Evolutionary conservation across 2,113 vertebrate species (phyloP).

Genomic region (Myrmecophaga tridactyla): DNA sequence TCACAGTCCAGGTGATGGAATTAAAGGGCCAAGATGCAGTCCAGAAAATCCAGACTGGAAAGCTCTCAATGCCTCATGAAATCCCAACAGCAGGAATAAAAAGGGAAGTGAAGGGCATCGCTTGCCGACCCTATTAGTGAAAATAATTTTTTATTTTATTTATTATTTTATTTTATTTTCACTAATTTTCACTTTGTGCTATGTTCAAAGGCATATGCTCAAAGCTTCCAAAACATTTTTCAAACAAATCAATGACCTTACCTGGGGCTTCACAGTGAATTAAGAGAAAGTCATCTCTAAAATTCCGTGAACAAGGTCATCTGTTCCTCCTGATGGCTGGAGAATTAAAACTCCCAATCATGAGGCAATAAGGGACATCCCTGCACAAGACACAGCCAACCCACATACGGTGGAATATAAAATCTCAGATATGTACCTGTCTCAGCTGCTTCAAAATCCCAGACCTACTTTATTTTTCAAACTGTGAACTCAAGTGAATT

Average conservation of each 20-base stretch:
- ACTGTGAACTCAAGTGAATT: neutral
- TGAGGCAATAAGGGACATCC: neutral
- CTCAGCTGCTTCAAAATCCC: neutral
- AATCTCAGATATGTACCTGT: neutral
- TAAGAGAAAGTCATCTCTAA: neutral
- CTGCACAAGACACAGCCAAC: neutral
- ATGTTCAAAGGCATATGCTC: too few relatives aligned
- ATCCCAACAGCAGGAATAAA: neutral
- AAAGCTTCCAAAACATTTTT: neutral
- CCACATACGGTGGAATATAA: neutral
- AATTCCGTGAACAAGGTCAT: neutral
- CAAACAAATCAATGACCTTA: too few relatives aligned
- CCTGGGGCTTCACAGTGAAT: neutral
- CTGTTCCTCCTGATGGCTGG: neutral
- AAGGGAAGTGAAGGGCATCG: neutral
- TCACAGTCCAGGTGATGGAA: too few relatives aligned
- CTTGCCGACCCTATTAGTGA: too few relatives aligned
- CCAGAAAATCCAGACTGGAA: fast-evolving
- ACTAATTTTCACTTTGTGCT: too few relatives aligned
- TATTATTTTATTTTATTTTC: too few relatives aligned
- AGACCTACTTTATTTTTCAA: neutral
- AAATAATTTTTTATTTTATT: too few relatives aligned
- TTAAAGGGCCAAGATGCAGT: neutral
- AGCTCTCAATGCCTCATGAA: neutral
- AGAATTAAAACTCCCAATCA: neutral